A percentile compares a stretch with the other conserved stretches of the same genome.
These are phyloP conservation scores for Amiota mariae DNA, from an alignment of 2,888 invertebrate species.

Conservation along the genomic window DNA sequence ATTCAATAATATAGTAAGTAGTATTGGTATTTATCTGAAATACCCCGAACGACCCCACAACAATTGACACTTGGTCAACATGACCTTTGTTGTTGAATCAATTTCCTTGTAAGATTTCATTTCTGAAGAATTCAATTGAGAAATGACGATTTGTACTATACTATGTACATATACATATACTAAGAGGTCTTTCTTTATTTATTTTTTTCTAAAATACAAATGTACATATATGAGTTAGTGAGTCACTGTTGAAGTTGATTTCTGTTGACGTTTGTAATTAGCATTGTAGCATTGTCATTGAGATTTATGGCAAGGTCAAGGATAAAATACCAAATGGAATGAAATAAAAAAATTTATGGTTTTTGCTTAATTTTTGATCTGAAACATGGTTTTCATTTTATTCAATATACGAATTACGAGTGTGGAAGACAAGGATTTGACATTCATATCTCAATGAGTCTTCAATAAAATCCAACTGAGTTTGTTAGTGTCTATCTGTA, in stretches of 20 bases:
- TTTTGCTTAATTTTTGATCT: background rate
- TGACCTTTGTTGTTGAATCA: background rate
- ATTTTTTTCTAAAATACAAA: background rate
- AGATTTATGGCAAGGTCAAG: conserved; percentile 15
- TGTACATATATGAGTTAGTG: background rate
- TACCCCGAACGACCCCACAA: background rate
- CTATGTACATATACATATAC: no score
- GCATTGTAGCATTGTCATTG: conserved; percentile 34
- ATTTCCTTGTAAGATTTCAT: no score
- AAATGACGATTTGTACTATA: no score
- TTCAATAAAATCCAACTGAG: no score
- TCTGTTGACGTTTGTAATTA: conserved; percentile 57
- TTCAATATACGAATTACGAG: background rate
- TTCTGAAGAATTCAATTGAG: no score
- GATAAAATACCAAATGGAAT: background rate
- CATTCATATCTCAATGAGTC: no score
- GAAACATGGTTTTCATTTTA: background rate
- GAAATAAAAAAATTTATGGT: background rate
- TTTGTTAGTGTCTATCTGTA: no score
- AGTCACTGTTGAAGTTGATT: conserved; percentile 37
- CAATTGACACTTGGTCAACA: background rate
- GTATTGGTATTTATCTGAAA: background rate
- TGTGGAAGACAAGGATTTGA: background rate
- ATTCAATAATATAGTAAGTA: background rate
- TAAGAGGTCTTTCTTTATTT: no score